Conservation (phyloP, 92 coral and sea anemone species). For the Anthopleura xanthogrammica region DNA sequence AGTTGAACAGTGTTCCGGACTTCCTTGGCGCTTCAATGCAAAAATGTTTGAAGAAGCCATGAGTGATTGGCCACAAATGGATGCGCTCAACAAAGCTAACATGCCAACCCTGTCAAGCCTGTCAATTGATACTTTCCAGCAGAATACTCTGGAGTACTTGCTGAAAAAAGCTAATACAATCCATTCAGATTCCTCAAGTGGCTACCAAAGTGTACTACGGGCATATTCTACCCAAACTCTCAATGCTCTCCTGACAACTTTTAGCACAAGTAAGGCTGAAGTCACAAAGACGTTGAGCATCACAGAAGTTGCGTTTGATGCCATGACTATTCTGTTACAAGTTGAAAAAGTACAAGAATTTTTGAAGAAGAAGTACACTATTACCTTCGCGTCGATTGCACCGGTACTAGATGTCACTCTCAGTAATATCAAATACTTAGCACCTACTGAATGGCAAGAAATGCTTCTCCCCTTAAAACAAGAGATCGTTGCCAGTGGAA, state of each 20-base stretch:
- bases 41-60: constrained; percentile 41
- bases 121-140: constrained; percentile 22
- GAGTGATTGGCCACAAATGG: constrained; percentile 56
- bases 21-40: constrained; percentile 63
- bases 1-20: constrained; percentile 45
- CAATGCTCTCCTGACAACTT: constrained; percentile 29
- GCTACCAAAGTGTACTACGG: neutral
- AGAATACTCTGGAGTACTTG: constrained; percentile 33
- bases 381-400: constrained; percentile 9
- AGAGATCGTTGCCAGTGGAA: constrained; percentile 55
- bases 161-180: constrained; percentile 27
- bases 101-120: constrained; percentile 24
- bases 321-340: neutral
- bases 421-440: constrained; percentile 16
- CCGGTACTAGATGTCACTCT: neutral
- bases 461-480: constrained; percentile 47
- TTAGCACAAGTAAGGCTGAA: constrained; percentile 48
- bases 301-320: constrained; percentile 8
- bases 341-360: constrained; percentile 15
- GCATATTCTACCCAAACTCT: constrained; percentile 15
- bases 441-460: constrained; percentile 77
- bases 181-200: neutral
- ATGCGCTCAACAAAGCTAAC: constrained; percentile 26
- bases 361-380: constrained; percentile 21
- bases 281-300: constrained; percentile 25